Evolutionary conservation across 2,888 invertebrate species (phyloP), one percentile per base, ranked within the genome.

Genomic region (Meganola albula): DNA sequence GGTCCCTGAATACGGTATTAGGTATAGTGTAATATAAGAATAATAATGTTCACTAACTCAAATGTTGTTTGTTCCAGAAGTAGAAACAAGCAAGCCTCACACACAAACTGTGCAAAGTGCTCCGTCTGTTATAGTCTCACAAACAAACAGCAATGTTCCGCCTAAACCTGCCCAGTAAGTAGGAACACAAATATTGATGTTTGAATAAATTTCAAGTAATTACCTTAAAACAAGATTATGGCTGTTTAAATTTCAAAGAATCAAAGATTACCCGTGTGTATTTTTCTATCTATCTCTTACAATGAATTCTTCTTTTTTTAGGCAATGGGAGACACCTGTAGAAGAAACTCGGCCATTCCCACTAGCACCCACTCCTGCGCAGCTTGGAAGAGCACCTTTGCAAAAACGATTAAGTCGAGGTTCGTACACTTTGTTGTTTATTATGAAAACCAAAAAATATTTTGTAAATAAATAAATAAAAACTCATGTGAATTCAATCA

Each of bases 281-380:
- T n/a, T n/a, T n/a, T n/a, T n/a, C n/a, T n/a, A n/a, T n/a, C n/a
- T n/a, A n/a, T n/a, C n/a, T n/a, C n/a, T n/a, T n/a, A n/a, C n/a
- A n/a, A 3, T n/a, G n/a, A n/a, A 24, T 14, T n/a, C 7, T 31
- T 30, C 24, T n/a, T 1, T n/a, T 20, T 5, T n/a, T 41, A 80
- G 80, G 10, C 72, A 77, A 64, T 83, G 84, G 84, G 83, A 83
- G 14, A 63, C 59, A 0, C 58, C 60, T 0, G 58, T 52, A 1
- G 84, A 79, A 35, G 84, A 83, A 34, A 44, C 74, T 1, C 77
- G 86, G n/a, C 86, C 86, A 2, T 87, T 87, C 80, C 92, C 96
- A 33, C 86, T 97, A 48, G 97, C 96, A 24, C 97, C 97, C 1
- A 98, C 97, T 1, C 97, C 97, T 2, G 97, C 97, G 13, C 97